Percentiles rank a stretch among this genome's conserved stretches.
phyloP scores from a whole-genome alignment of 2,888 invertebrate species.

The Synanthedon vespiformis region DNA sequence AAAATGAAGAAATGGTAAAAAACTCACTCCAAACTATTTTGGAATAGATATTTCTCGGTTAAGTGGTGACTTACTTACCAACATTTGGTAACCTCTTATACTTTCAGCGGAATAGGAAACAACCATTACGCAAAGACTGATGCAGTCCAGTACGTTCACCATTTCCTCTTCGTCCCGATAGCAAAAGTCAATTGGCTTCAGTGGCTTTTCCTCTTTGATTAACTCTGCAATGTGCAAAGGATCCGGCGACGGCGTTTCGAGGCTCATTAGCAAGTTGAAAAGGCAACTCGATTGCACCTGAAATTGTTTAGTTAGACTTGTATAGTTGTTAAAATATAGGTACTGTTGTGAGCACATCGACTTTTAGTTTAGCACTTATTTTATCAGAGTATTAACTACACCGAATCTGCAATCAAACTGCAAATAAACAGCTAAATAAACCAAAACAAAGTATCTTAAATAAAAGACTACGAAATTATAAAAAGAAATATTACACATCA shows the following conservation, averaged over 20 bases:
- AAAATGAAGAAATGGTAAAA: neutral
- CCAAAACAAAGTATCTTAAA: no score
- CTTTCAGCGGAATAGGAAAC: slow-evolving; percentile 98
- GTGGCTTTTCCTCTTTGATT: slow-evolving; percentile 90
- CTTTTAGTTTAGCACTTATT: no score
- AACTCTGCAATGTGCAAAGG: slow-evolving; percentile 92
- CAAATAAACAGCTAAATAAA: neutral
- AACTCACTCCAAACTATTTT: no score
- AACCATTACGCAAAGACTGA: slow-evolving; percentile 99
- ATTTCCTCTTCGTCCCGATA: slow-evolving; percentile 98
- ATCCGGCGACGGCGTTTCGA: slow-evolving; percentile 95
- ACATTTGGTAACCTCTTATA: slow-evolving; percentile 89
- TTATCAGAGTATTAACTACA: neutral
- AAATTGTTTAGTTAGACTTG: neutral
- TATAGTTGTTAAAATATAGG: no score
- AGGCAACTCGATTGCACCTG: slow-evolving; percentile 91
- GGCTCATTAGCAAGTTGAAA: slow-evolving; percentile 89
- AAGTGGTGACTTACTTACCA: slow-evolving; percentile 67
- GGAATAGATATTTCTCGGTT: no score
- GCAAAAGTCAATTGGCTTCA: slow-evolving; percentile 97
- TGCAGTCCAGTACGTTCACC: slow-evolving; percentile 95
- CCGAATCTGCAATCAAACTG: neutral
- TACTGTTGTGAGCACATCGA: no score
- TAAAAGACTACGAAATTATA: neutral
- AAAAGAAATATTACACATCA: neutral